Percentiles rank a stretch among this genome's conserved stretches.
These are phyloP conservation scores for Spheniscus humboldti DNA, from an alignment of 2,797 vertebrate genomes.

Conservation along the genomic window DNA sequence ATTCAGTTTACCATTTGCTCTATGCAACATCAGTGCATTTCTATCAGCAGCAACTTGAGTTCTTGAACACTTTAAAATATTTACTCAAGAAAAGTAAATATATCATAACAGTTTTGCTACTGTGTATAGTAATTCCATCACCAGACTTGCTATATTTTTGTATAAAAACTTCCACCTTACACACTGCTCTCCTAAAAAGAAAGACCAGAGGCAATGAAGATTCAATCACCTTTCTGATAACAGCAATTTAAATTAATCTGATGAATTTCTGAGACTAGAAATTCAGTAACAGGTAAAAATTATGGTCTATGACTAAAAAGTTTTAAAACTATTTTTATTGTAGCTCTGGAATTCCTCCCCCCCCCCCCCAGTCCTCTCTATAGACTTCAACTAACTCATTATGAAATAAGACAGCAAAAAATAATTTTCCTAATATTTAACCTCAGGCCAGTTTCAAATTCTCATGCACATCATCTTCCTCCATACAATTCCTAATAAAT, in stretches of 20 bases:
- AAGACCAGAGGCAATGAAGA: neutral
- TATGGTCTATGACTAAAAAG: neutral
- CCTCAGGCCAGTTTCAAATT: neutral
- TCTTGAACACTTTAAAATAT: neutral
- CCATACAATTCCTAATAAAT: neutral
- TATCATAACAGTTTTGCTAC: neutral
- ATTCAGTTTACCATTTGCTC: neutral
- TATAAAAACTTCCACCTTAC: neutral
- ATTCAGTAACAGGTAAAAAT: neutral
- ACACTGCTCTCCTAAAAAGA: neutral
- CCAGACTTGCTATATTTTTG: neutral
- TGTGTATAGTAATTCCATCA: neutral
- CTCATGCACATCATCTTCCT: neutral
- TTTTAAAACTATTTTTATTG: neutral
- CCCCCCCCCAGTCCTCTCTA: too few relatives aligned
- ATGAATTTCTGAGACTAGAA: neutral
- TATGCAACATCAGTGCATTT: neutral
- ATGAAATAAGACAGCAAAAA: neutral
- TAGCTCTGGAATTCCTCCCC: neutral
- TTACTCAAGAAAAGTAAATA: neutral
- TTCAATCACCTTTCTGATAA: neutral
- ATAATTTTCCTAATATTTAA: neutral
- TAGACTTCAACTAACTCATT: neutral
- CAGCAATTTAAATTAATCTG: neutral
- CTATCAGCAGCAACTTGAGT: neutral